Percentiles rank a stretch among this genome's conserved stretches.
phyloP scores from a whole-genome alignment of 2,888 invertebrate species.

The Calliscelio sp. region DNA sequence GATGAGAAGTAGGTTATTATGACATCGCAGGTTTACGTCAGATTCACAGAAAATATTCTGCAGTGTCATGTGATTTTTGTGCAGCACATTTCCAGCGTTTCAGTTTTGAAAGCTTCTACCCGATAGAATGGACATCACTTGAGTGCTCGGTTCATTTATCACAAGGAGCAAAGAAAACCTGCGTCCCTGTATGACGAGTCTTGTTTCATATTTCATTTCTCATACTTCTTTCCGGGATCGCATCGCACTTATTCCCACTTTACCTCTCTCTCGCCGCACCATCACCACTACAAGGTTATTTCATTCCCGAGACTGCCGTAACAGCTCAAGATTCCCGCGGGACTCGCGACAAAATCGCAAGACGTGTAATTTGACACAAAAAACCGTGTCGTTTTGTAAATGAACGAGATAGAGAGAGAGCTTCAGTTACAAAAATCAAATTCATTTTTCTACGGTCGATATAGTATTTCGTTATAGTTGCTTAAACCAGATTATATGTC shows the following conservation, averaged over 20 bases:
- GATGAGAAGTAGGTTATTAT: constrained; percentile 14
- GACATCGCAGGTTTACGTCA: constrained; percentile 37
- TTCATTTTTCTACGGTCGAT: constrained; percentile 4
- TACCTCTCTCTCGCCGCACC: constrained; percentile 31
- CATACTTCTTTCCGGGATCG: constrained; percentile 39
- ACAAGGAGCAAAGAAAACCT: constrained; percentile 60
- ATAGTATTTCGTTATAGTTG: neutral
- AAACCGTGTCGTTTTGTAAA: constrained; percentile 54
- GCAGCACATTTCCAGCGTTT: constrained; percentile 51
- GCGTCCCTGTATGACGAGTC: constrained; percentile 55
- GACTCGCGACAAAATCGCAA: constrained; percentile 57
- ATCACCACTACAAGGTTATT: constrained; percentile 51
- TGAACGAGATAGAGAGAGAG: constrained; percentile 32
- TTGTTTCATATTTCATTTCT: constrained; percentile 73
- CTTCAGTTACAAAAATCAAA: constrained; percentile 50
- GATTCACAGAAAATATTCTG: constrained; percentile 41
- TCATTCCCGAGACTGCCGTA: constrained; percentile 58
- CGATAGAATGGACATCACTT: constrained; percentile 63
- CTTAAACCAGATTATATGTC: no score
- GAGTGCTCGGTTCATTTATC: constrained; percentile 69
- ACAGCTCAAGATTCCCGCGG: constrained; percentile 53
- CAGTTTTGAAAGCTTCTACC: constrained; percentile 59
- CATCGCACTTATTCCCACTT: constrained; percentile 53
- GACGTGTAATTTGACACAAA: constrained; percentile 62
- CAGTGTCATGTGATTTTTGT: constrained; percentile 58